These are phyloP conservation scores for Drosophila nasuta DNA, from an alignment of 1,140 invertebrate species.

Conservation along the genomic window DNA sequence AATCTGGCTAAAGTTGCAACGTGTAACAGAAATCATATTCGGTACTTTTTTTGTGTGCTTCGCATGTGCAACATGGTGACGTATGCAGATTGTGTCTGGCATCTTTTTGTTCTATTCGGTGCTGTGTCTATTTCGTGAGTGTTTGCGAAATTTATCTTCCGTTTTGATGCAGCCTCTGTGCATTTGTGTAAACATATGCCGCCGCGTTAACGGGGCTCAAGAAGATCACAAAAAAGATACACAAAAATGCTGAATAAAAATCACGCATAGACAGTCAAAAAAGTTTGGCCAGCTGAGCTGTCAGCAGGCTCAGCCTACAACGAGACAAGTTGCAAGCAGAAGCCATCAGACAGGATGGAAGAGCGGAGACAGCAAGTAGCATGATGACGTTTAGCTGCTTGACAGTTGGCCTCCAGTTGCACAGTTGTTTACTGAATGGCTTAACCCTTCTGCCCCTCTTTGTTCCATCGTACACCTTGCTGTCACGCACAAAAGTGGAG, in stretches of 20 bases:
- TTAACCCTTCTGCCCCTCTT: background rate
- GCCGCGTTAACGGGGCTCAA: slow-evolving; percentile 53
- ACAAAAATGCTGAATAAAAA: slow-evolving; percentile 24
- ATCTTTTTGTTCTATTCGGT: slow-evolving; percentile 31
- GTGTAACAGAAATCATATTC: slow-evolving; percentile 38
- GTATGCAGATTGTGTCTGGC: slow-evolving; percentile 16
- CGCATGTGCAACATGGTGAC: slow-evolving; percentile 17
- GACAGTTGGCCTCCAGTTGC: slow-evolving; percentile 23
- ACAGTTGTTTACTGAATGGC: slow-evolving; percentile 2
- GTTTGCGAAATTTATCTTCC: slow-evolving; percentile 76
- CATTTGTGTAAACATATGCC: slow-evolving; percentile 79
- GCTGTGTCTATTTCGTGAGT: slow-evolving; percentile 45
- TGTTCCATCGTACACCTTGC: background rate
- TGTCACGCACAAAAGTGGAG: slow-evolving; percentile 1
- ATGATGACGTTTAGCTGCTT: slow-evolving; percentile 43
- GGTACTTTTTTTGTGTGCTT: no score
- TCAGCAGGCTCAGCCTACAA: slow-evolving; percentile 53
- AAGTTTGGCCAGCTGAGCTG: slow-evolving; percentile 30
- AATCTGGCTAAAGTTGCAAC: slow-evolving; percentile 41
- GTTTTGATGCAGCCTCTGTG: slow-evolving; percentile 59
- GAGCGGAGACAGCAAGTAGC: slow-evolving; percentile 5
- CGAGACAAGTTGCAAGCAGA: background rate
- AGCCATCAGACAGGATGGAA: background rate
- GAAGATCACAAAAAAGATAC: slow-evolving; percentile 21
- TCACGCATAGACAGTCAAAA: slow-evolving; percentile 24